A percentile compares a stretch with the other conserved stretches of the same genome.
Conservation (phyloP, 2,888 invertebrate genomes). For the Therioaphis trifolii region DNA sequence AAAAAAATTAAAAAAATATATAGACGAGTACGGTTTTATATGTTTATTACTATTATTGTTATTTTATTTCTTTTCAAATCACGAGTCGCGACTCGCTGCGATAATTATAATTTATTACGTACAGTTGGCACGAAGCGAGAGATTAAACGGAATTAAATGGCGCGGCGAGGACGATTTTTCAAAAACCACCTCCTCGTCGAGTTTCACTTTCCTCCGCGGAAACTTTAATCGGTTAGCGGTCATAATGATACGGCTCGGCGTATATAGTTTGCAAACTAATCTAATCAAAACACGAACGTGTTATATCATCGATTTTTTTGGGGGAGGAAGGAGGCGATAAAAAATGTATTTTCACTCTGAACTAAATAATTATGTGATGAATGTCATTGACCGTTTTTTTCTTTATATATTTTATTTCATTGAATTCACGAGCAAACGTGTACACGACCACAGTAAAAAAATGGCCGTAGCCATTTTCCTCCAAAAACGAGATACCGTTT, state of each 20-base stretch:
- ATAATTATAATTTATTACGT: conserved; percentile 25
- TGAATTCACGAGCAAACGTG: too few relatives aligned
- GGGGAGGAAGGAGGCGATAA: too few relatives aligned
- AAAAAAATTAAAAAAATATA: background rate
- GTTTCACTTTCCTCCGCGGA: conserved; percentile 36
- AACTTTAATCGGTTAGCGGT: conserved; percentile 30
- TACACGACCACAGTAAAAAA: too few relatives aligned
- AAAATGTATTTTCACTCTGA: too few relatives aligned
- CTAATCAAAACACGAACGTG: conserved; percentile 31
- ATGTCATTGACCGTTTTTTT: too few relatives aligned
- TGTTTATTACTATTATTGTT: too few relatives aligned
- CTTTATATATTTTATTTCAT: too few relatives aligned
- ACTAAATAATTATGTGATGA: too few relatives aligned
- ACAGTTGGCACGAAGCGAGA: background rate
- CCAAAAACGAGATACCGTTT: too few relatives aligned
- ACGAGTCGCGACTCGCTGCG: background rate
- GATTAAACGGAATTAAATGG: conserved; percentile 35
- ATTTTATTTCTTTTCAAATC: conserved; percentile 11
- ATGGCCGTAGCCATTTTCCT: too few relatives aligned
- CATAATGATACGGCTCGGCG: conserved; percentile 19
- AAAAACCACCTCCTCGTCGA: conserved; percentile 16
- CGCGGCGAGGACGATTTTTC: conserved; percentile 24
- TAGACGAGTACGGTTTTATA: too few relatives aligned
- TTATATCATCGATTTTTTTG: background rate
- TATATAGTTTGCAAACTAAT: conserved; percentile 46